Base-by-base conservation (phyloP, 2,888 invertebrate species). In the Epinotia bilunana region DNA sequence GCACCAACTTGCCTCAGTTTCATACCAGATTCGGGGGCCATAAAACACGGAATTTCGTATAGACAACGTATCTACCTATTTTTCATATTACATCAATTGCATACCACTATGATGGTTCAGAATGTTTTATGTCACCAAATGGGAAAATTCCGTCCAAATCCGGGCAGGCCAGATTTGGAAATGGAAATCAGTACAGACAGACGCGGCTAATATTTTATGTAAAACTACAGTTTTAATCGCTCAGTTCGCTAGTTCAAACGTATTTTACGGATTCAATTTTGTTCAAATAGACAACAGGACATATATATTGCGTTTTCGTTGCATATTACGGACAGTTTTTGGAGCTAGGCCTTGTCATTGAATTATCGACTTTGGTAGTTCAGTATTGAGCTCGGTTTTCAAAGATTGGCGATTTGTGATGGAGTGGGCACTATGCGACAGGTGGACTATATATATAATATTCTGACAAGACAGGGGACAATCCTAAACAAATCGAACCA, bases 181-280 rank as follows among this genome's bases (percentile, higher is more conserved):
- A 70, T 58, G 18, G 63, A 53, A 70, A 74, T 58, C 58, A 64
- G 5, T 49, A 18, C 20, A 39, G 58, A 16, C 61, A 46, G 20
- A 39, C 49, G 58, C 49, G 49, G 33, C 33, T 63, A 63, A 57
- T 72, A 43, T 53, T 53, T 62, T 63, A 63, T 23, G 55, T 33
- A n/a, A 72, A 72, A 20, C 46, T 28, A 11, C 57, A 13, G 72
- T 49, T 60, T 46, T 64, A 58, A 65, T 49, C 20, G 57, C 58
- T 3, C 23, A 57, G 16, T 58, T 55, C 63, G 57, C 57, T 57
- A 57, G 55, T 28, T 55, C 28, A 43, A 64, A 72, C 64, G 46
- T 68, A 68, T 73, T 61, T 73, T 61, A 55, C 61, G 53, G 61
- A 67, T 67, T 61, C 67, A 68, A 73, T 67, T 73, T 73, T 61